A percentile compares a stretch with the other conserved stretches of the same genome.
Evolutionary conservation across 2,888 invertebrate genomes (phyloP).

Genomic region (Tenodera sinensis): DNA sequence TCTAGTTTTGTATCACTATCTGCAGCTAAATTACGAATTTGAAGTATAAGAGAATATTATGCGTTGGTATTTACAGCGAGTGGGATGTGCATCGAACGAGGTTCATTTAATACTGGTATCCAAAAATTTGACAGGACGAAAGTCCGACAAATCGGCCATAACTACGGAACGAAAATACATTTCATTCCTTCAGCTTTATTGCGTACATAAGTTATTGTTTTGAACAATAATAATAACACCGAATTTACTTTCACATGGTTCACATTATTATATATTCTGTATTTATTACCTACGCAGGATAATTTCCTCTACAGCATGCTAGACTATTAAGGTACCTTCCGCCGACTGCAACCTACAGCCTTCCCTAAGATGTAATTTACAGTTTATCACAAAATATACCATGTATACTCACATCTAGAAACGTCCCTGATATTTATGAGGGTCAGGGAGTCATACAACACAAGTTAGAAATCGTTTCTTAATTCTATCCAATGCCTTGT

Average conservation of each 20-base stretch:
- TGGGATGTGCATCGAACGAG: no score
- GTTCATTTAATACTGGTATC: neutral
- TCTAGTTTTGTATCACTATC: no score
- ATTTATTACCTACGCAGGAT: neutral
- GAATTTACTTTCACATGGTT: neutral
- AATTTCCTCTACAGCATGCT: neutral
- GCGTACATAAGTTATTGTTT: no score
- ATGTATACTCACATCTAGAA: conserved; percentile 31
- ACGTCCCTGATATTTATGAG: conserved; percentile 27
- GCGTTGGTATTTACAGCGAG: no score
- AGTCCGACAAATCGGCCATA: conserved; percentile 18
- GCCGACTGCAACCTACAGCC: neutral
- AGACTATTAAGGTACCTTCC: conserved; percentile 9
- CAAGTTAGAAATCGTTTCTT: conserved; percentile 23
- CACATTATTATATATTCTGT: neutral
- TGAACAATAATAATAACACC: no score
- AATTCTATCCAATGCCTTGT: conserved; percentile 22
- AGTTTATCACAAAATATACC: neutral
- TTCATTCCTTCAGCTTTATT: neutral
- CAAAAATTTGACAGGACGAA: conserved; percentile 11
- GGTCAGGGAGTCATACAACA: conserved; percentile 34
- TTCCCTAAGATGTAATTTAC: neutral
- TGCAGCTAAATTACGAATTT: no score
- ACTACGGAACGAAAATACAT: neutral
- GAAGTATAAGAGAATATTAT: no score